phyloP scores from a whole-genome alignment of 2,888 invertebrate genomes.

The Conops quadrifasciatus region DNA sequence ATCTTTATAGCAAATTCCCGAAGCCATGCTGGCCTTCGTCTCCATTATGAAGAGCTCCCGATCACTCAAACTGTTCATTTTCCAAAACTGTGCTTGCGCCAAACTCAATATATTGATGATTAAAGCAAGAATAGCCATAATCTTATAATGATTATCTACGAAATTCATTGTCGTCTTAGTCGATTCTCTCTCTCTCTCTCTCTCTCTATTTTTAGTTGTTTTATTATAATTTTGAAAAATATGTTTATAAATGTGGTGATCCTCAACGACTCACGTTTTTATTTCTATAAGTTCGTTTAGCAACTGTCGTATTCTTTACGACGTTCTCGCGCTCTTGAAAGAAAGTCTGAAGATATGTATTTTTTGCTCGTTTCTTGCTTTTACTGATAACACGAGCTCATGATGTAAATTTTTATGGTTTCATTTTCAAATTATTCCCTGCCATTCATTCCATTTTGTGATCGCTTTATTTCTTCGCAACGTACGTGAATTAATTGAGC shows the following conservation, averaged over 20 bases:
- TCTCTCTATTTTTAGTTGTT: background rate
- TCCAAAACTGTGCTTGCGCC: conserved; percentile 54
- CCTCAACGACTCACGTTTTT: background rate
- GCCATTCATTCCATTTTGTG: background rate
- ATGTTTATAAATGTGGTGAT: background rate
- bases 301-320: background rate
- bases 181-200: background rate
- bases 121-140: conserved; percentile 19
- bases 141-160: background rate
- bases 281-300: conserved; percentile 4
- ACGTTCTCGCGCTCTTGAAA: background rate
- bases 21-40: conserved; percentile 48
- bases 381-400: conserved; percentile 20
- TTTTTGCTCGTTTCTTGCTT: conserved; percentile 3
- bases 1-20: conserved; percentile 61
- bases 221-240: background rate
- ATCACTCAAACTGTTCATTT: conserved; percentile 40
- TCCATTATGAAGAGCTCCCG: conserved; percentile 51
- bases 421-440: background rate
- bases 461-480: no score
- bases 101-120: background rate
- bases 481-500: no score
- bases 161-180: background rate
- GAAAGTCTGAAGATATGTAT: background rate
- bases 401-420: background rate